A percentile compares a stretch with the other conserved stretches of the same genome.
These are phyloP conservation scores for Pelosia muscerda DNA, from an alignment of 2,888 invertebrate species.

Conservation along the genomic window DNA sequence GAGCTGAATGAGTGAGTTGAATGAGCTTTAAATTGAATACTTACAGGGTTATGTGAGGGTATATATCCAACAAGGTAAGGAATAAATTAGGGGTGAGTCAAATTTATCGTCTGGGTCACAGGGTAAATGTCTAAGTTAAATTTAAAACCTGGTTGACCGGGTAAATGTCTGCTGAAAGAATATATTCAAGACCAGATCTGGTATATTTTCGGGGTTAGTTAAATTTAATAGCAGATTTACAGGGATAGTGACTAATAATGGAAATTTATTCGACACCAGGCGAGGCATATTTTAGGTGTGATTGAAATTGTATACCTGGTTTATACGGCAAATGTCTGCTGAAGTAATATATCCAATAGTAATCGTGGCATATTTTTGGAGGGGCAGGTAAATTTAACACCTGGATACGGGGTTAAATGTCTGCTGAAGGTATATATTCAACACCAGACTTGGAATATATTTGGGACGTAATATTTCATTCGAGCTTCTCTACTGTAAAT, in stretches of 20 bases:
- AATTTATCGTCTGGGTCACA: not conserved
- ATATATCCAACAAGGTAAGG: not conserved
- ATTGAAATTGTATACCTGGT: not conserved
- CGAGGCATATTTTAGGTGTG: not conserved
- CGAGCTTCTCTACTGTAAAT: constrained; percentile 2
- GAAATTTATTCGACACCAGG: not conserved
- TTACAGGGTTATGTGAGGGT: not conserved
- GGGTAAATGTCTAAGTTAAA: not conserved
- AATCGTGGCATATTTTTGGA: not conserved
- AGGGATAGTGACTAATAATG: not conserved
- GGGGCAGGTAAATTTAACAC: too few relatives aligned
- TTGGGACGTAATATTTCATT: not conserved
- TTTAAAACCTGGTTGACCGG: not conserved
- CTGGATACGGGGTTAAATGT: too few relatives aligned
- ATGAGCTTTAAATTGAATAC: too few relatives aligned
- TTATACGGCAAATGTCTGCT: not conserved
- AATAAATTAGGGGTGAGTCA: not conserved
- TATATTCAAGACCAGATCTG: not conserved
- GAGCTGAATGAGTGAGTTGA: too few relatives aligned
- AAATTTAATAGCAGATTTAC: not conserved
- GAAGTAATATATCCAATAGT: not conserved
- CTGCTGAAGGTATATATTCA: too few relatives aligned
- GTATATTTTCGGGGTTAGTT: not conserved
- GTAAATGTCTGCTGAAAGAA: not conserved
- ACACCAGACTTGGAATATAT: too few relatives aligned